Conservation (phyloP, 2,113 vertebrate genomes). For the Pollachius pollachius region DNA sequence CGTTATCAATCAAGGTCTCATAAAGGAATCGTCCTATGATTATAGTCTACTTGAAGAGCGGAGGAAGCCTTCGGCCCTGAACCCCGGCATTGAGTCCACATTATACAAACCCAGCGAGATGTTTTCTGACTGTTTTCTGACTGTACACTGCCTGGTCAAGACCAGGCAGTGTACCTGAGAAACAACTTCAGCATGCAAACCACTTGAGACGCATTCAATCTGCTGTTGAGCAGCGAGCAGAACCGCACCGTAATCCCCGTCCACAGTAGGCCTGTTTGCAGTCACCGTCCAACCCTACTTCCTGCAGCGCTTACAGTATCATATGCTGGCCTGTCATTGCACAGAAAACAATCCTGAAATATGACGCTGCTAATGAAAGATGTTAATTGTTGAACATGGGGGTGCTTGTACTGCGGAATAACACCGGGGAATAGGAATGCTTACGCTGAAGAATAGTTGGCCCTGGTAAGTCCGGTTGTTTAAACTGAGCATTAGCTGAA, state of each 20-base stretch:
- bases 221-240: not conserved
- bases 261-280: not conserved
- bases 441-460: no score
- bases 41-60: slow-evolving; percentile 48
- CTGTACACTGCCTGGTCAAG: no score
- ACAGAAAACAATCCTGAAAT: no score
- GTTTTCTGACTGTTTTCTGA: no score
- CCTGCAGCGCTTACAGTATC: not conserved
- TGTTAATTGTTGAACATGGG: no score
- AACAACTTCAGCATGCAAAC: slow-evolving; percentile 18
- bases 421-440: no score
- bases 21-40: slow-evolving; percentile 48
- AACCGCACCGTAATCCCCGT: not conserved
- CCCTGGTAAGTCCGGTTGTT: no score
- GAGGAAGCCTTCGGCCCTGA: slow-evolving; percentile 51
- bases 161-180: no score
- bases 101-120: slow-evolving; percentile 54
- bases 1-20: slow-evolving; percentile 21
- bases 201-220: slow-evolving; percentile 4
- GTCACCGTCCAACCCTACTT: not conserved
- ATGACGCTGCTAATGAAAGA: no score
- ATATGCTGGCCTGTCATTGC: no score
- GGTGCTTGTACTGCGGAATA: no score
- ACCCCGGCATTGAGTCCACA: slow-evolving; percentile 54
- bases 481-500: no score